A percentile compares a stretch with the other conserved stretches of the same genome.
Evolutionary conservation across 2,113 vertebrate genomes (phyloP).

Genomic region (Aegithalos caudatus): DNA sequence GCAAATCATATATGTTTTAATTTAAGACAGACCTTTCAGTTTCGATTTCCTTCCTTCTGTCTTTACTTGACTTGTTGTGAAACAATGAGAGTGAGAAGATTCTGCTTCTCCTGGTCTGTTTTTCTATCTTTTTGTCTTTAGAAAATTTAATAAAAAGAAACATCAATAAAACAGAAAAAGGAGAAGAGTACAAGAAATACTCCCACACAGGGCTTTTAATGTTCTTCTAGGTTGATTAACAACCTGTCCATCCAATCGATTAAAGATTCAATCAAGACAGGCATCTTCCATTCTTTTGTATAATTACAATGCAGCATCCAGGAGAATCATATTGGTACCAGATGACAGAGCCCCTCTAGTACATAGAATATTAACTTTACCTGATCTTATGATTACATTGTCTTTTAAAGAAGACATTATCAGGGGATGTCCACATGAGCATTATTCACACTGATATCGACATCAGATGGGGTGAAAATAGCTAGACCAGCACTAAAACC

Average conservation of each 20-base stretch:
- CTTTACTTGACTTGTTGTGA: neutral
- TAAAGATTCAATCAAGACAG: neutral
- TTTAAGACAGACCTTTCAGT: neutral
- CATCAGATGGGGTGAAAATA: neutral
- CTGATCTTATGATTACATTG: neutral
- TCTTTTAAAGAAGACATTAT: neutral
- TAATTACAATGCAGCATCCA: neutral
- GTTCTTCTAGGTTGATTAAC: neutral
- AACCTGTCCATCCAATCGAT: neutral
- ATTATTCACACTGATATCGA: neutral
- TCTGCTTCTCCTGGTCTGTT: neutral
- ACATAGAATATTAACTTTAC: neutral
- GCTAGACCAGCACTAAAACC: neutral
- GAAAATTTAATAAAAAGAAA: neutral
- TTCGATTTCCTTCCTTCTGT: neutral
- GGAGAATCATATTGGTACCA: neutral
- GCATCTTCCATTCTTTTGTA: neutral
- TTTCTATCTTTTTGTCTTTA: neutral
- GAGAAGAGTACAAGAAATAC: neutral
- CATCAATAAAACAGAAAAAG: neutral
- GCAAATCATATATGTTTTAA: neutral
- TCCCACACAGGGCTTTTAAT: neutral
- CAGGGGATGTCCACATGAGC: neutral
- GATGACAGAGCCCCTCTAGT: neutral
- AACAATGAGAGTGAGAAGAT: neutral